phyloP scores from a whole-genome alignment of 2,888 invertebrate species.

The Meliscaeva auricollis region DNA sequence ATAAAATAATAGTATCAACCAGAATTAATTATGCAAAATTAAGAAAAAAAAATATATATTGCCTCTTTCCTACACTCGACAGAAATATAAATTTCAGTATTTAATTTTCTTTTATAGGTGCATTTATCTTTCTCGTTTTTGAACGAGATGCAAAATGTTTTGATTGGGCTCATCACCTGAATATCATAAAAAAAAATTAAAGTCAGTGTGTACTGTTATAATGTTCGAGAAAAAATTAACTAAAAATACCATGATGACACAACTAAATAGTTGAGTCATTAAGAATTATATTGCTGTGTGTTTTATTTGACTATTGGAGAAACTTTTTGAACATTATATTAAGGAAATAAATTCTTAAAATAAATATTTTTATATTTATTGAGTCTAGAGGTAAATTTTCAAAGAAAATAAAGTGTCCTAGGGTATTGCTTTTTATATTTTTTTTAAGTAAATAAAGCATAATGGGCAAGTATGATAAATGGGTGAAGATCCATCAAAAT shows the following conservation, averaged over 20 bases:
- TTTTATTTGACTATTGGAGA: slow-evolving; percentile 33
- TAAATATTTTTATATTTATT: slow-evolving; percentile 7
- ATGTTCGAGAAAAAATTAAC: slow-evolving; percentile 41
- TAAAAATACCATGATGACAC: slow-evolving; percentile 74
- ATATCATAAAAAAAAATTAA: slow-evolving; percentile 37
- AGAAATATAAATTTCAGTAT: no score
- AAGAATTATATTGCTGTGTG: slow-evolving; percentile 42
- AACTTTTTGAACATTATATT: slow-evolving; percentile 24
- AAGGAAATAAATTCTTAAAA: slow-evolving; percentile 21
- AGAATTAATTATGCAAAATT: background rate
- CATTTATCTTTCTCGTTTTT: no score
- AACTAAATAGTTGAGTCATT: slow-evolving; percentile 69
- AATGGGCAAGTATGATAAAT: no score
- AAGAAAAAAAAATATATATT: background rate
- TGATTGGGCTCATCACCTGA: slow-evolving; percentile 42
- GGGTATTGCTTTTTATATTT: no score
- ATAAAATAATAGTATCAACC: slow-evolving; percentile 16
- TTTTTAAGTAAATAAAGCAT: no score
- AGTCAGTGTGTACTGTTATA: slow-evolving; percentile 30
- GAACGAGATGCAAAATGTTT: slow-evolving; percentile 17
- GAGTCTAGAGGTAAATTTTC: background rate
- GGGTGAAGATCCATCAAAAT: no score
- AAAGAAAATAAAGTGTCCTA: no score
- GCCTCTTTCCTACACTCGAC: background rate
- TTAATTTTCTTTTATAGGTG: background rate